Evolutionary conservation across 2,113 vertebrate genomes (phyloP), one percentile per base, ranked within the genome.

Genomic region (Merops nubicus): DNA sequence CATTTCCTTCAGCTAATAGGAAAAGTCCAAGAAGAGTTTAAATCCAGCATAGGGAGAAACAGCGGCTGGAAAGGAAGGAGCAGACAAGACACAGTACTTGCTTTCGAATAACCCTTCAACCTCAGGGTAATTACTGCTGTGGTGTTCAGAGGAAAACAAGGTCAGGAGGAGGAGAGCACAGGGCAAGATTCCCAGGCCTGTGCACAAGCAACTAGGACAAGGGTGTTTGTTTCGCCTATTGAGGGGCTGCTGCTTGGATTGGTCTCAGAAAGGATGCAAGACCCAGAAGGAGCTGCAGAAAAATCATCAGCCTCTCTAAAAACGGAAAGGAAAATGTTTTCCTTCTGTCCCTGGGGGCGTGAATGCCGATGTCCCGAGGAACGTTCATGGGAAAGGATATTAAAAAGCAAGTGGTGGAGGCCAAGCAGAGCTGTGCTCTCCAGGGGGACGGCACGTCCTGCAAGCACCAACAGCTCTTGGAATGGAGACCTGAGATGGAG

Each of bases 41-140:
- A 70, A 22, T 78, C 56, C 69, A 53, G 56, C 0, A 1, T 3
- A 23, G 25, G 36, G 40, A 92, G 92, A 75, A 96, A 63, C 20
- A 80, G 67, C 3, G 7, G 56, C 68, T 84, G 62, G 60, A 75
- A 77, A 89, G 72, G 20, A 87, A 6, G 11, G 34, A 92, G 90
- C 5, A 5, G 36, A 69, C 50, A 80, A 83, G 84, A 80, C 51
- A 56, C 72, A 56, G 92, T 5, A 43, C 60, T 93, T 91, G 96
- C 92, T 96, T 96, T 97, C 95, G 79, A 96, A 93, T 90, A 88
- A 96, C 87, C 76, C 90, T 90, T 72, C 88, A 94, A 65, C 91
- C 88, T 94, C 93, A 92, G 81, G 45, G 56, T 95, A 97, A 96
- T 94, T 93, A 80, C 88, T 95, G 93, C 68, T 96, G 85, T 95